Evolutionary conservation across 2,113 vertebrate genomes (phyloP).

Genomic region (Tragulus kanchil): DNA sequence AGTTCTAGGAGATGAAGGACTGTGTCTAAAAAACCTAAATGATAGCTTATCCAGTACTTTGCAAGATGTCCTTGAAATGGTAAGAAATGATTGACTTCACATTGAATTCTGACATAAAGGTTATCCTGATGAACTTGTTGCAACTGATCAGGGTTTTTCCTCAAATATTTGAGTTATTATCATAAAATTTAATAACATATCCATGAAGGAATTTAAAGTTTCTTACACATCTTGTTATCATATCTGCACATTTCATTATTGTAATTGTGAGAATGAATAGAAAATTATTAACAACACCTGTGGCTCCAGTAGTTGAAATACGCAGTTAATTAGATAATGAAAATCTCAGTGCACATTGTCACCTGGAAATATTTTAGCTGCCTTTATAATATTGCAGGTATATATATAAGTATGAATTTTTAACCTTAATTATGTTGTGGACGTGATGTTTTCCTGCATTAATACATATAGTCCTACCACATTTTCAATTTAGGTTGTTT

Average conservation of each 20-base stretch:
- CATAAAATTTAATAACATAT: slow-evolving; percentile 46
- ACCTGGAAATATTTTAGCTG: background rate
- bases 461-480: too few relatives aligned
- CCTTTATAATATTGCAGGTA: background rate
- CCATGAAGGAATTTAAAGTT: background rate
- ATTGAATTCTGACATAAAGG: background rate
- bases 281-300: background rate
- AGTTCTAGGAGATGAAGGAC: slow-evolving; percentile 86
- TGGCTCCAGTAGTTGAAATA: background rate
- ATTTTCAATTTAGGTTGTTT: background rate
- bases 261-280: background rate
- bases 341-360: background rate
- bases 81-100: slow-evolving; percentile 84
- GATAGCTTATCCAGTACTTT: slow-evolving; percentile 93
- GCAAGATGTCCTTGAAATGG: slow-evolving; percentile 94
- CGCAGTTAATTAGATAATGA: background rate
- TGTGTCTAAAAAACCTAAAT: slow-evolving; percentile 84
- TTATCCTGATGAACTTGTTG: slow-evolving; percentile 10
- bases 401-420: background rate
- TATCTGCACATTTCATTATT: background rate
- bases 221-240: background rate
- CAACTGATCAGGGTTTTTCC: background rate
- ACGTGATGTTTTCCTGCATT: too few relatives aligned
- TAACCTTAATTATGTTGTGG: too few relatives aligned
- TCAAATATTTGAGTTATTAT: slow-evolving; percentile 38